These are phyloP conservation scores for Drosophila lacteicornis DNA, from an alignment of 1,140 invertebrate genomes.

Conservation along the genomic window DNA sequence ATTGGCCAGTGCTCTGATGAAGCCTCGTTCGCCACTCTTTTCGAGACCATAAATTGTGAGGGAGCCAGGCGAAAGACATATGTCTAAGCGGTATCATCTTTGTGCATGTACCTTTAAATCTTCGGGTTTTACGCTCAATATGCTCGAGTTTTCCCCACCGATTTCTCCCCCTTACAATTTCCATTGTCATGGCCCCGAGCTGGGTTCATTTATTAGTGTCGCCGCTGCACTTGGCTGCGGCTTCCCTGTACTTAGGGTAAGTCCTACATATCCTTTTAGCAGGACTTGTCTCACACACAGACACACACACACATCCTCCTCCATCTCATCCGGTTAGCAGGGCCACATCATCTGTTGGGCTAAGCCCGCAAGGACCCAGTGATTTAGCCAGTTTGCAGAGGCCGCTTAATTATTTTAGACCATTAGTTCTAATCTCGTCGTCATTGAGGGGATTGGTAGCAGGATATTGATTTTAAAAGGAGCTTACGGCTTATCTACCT, in stretches of 20 bases:
- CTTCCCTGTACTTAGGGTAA: constrained; percentile 55
- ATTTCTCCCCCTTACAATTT: constrained; percentile 16
- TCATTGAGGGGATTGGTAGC: constrained; percentile 47
- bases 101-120: constrained; percentile 80
- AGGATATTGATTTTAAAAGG: constrained; percentile 51
- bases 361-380: constrained; percentile 53
- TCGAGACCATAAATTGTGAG: constrained; percentile 58
- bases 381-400: constrained; percentile 49
- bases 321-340: constrained; percentile 1
- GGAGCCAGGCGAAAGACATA: constrained; percentile 54
- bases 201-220: constrained; percentile 79
- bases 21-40: constrained; percentile 21
- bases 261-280: constrained; percentile 51
- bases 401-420: constrained; percentile 75
- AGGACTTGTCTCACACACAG: constrained; percentile 7
- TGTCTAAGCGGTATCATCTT: constrained; percentile 71
- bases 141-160: constrained; percentile 24
- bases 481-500: constrained; percentile 4
- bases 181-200: constrained; percentile 57
- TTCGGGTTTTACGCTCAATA: constrained; percentile 79
- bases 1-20: constrained; percentile 40
- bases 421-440: constrained; percentile 68
- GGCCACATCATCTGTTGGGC: constrained; percentile 69
- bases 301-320: constrained; percentile 1
- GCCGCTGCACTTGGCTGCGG: constrained; percentile 73